Conservation (phyloP, 2,888 invertebrate species). For the Brachyopa scutellaris region DNA sequence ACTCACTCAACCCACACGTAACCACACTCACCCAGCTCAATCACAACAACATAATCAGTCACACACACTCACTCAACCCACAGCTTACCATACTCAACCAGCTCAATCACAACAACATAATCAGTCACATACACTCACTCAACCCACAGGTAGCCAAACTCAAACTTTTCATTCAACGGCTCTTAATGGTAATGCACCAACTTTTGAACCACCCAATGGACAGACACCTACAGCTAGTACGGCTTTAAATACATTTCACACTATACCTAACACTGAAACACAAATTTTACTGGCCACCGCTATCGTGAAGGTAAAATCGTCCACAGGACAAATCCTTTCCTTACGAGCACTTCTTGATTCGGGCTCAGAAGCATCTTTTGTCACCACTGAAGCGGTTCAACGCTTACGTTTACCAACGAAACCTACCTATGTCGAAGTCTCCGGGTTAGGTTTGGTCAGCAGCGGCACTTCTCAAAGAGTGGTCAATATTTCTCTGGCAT, state of each 20-base stretch:
- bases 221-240: too few species aligned
- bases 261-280: too few species aligned
- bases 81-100: too few species aligned
- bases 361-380: not conserved
- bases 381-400: slow-evolving; percentile 8
- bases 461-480: not conserved
- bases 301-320: not conserved
- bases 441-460: slow-evolving; percentile 19
- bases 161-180: too few species aligned
- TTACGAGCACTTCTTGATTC: not conserved
- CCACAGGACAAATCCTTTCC: not conserved
- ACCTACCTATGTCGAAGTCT: slow-evolving; percentile 8
- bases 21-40: too few species aligned
- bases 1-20: too few species aligned
- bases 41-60: not conserved
- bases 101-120: too few species aligned
- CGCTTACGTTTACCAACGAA: not conserved
- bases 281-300: not conserved
- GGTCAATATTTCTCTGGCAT: not conserved
- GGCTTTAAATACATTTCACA: too few species aligned
- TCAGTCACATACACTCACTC: too few species aligned
- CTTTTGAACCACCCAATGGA: not conserved
- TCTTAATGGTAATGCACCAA: not conserved
- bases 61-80: too few species aligned
- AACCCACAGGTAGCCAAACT: too few species aligned